A percentile compares a stretch with the other conserved stretches of the same genome.
These are phyloP conservation scores for Hippolais icterina DNA, from an alignment of 2,113 vertebrate genomes.

Conservation along the genomic window DNA sequence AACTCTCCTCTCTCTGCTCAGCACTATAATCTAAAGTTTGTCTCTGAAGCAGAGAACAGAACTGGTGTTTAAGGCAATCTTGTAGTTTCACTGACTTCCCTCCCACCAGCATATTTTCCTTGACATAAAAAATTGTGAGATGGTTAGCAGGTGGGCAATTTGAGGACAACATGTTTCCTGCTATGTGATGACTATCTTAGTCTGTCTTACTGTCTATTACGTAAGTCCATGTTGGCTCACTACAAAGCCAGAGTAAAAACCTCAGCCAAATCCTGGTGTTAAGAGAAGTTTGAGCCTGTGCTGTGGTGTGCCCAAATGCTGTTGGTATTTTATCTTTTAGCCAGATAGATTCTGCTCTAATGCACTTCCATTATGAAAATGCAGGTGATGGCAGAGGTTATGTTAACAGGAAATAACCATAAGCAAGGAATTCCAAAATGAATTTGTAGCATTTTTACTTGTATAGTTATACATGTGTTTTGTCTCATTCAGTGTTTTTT, in stretches of 20 bases:
- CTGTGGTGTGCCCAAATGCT: background rate
- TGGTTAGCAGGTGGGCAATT: background rate
- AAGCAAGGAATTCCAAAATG: background rate
- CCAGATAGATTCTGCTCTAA: background rate
- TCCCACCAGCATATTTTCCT: background rate
- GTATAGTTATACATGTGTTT: background rate
- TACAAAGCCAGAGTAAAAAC: background rate
- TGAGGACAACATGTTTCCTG: background rate
- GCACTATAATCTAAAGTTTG: background rate
- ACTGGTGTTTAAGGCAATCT: background rate
- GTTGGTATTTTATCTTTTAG: background rate
- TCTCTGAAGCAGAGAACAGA: background rate
- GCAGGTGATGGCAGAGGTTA: background rate
- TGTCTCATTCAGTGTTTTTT: background rate
- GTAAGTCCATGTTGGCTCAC: background rate
- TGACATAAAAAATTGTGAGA: background rate
- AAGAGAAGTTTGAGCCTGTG: background rate
- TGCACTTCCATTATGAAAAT: background rate
- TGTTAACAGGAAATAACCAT: background rate
- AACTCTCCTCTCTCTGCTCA: background rate
- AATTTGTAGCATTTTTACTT: background rate
- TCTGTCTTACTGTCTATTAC: background rate
- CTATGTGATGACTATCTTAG: background rate
- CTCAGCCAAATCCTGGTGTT: rapidly evolving
- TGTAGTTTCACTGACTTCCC: background rate